Evolutionary conservation across 2,888 invertebrate species (phyloP).

Genomic region (Furcula furcula): DNA sequence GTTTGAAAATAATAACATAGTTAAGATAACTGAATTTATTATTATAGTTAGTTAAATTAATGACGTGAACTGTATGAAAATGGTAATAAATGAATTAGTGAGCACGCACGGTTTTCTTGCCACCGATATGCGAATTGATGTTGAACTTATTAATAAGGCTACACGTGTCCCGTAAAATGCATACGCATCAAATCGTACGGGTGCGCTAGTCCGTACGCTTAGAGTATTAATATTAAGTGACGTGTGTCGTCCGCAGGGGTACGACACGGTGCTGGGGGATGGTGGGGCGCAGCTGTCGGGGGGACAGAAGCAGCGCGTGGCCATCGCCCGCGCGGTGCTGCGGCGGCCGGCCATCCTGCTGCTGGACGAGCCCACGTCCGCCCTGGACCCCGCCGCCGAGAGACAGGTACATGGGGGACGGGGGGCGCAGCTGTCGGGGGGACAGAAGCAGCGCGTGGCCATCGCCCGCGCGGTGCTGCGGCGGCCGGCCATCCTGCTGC

Average conservation of each 20-base stretch:
- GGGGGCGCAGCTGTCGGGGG: slow-evolving; percentile 91
- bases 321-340: slow-evolving; percentile 90
- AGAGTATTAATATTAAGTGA: no score
- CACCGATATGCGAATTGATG: no score
- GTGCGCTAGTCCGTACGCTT: no score
- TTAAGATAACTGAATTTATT: no score
- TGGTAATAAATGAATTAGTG: no score
- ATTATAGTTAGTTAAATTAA: no score
- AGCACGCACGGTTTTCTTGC: no score
- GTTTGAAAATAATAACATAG: no score
- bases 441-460: slow-evolving; percentile 92
- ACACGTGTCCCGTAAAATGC: no score
- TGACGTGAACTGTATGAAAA: no score
- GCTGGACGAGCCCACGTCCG: slow-evolving; percentile 92
- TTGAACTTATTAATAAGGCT: no score
- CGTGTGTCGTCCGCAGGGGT: slow-evolving; percentile 74
- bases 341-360: slow-evolving; percentile 86
- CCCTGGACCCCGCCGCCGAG: slow-evolving; percentile 90
- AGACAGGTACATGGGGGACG: slow-evolving; percentile 87
- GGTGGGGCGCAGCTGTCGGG: slow-evolving; percentile 90
- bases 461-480: slow-evolving; percentile 90
- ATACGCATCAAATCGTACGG: no score
- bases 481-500: slow-evolving; percentile 85
- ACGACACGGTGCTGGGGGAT: slow-evolving; percentile 88
- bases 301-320: slow-evolving; percentile 92